These are phyloP conservation scores for Xanthorhoe designata DNA, from an alignment of 2,888 invertebrate genomes.

Conservation along the genomic window DNA sequence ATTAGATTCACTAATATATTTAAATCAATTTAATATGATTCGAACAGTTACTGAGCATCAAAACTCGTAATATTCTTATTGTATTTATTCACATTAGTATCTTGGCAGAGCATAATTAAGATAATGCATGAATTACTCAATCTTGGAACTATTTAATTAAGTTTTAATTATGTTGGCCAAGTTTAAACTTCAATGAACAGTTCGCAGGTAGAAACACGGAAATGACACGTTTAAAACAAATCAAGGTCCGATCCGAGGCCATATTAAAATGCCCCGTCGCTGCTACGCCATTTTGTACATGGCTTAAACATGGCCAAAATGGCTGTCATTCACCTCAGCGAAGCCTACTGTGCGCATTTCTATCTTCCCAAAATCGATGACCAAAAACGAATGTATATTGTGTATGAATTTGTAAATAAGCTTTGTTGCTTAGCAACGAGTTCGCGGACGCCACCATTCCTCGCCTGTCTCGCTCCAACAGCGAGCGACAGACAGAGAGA, in stretches of 20 bases:
- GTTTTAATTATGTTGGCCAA: conserved; percentile 31
- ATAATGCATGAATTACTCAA: conserved; percentile 6
- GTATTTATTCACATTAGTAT: conserved; percentile 15
- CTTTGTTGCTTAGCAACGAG: conserved; percentile 68
- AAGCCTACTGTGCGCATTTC: conserved; percentile 51
- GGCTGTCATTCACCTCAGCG: conserved; percentile 28
- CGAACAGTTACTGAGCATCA: conserved; percentile 9
- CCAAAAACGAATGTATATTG: conserved; percentile 70
- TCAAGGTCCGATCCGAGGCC: conserved; percentile 2
- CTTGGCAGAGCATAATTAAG: conserved; percentile 25
- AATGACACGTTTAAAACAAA: conserved; percentile 10
- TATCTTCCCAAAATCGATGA: conserved; percentile 75
- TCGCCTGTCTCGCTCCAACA: conserved; percentile 28
- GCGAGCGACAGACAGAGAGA: conserved; percentile 8
- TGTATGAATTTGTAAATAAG: conserved; percentile 65
- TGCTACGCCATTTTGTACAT: conserved; percentile 23
- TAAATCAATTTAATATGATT: conserved; percentile 12
- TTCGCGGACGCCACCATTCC: conserved; percentile 45
- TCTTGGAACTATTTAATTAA: not conserved
- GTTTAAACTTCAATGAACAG: not conserved
- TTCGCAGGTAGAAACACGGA: conserved; percentile 13
- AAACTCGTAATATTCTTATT: conserved; percentile 21
- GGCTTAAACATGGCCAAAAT: conserved; percentile 19
- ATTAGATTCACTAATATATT: conserved; percentile 13
- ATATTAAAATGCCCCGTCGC: not conserved